Percentiles rank a stretch among this genome's conserved stretches.
These are phyloP conservation scores for Rutilus rutilus DNA, from an alignment of 2,113 vertebrate genomes.

Conservation along the genomic window DNA sequence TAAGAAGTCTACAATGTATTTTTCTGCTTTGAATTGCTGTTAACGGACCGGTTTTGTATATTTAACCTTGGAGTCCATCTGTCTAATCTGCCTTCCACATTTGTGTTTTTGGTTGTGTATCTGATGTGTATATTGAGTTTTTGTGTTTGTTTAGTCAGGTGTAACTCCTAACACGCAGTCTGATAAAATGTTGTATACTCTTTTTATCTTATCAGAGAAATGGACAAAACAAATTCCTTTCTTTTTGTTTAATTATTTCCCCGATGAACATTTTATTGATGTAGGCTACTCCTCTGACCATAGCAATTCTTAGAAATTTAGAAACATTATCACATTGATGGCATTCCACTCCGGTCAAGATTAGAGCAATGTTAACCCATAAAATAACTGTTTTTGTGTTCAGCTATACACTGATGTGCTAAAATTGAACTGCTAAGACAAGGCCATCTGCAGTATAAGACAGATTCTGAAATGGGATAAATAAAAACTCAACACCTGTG, in stretches of 20 bases:
- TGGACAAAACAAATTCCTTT: background rate
- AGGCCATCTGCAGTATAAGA: background rate
- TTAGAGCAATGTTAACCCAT: background rate
- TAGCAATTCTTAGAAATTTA: constrained; percentile 13
- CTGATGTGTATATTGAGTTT: background rate
- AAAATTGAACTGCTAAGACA: background rate
- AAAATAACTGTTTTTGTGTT: background rate
- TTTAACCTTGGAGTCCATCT: background rate
- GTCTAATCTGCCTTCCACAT: background rate
- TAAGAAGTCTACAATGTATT: background rate
- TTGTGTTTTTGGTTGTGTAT: background rate
- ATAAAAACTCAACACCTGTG: background rate
- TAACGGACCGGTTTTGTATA: background rate
- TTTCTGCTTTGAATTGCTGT: background rate
- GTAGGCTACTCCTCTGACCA: background rate
- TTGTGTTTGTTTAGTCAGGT: background rate
- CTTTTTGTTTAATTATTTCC: background rate
- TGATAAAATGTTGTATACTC: background rate
- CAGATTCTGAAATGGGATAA: background rate
- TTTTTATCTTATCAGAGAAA: constrained; percentile 27
- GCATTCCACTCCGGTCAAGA: background rate
- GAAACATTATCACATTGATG: background rate
- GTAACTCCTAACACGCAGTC: background rate
- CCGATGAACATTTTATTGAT: background rate
- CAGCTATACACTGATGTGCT: background rate